Conservation (phyloP, 2,113 vertebrate genomes). For the Nothobranchius furzeri region DNA sequence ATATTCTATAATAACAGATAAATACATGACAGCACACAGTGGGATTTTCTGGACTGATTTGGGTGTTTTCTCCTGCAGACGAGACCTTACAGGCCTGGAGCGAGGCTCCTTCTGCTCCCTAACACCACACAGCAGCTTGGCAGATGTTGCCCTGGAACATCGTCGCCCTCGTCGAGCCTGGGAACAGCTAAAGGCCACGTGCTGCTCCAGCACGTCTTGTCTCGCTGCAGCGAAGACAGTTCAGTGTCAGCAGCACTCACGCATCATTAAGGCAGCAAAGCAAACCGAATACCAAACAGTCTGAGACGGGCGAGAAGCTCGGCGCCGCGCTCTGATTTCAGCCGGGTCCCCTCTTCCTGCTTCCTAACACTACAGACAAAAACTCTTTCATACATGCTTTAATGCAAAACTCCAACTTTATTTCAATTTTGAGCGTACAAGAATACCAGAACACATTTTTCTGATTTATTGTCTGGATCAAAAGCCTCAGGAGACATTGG, state of each 20-base stretch:
- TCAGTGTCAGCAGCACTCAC: slow-evolving; percentile 28
- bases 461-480: not conserved
- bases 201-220: slow-evolving; percentile 40
- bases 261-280: slow-evolving; percentile 43
- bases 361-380: no score
- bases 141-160: slow-evolving; percentile 70
- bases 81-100: no score
- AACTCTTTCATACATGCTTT: no score
- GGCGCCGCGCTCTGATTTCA: not conserved
- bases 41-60: no score
- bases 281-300: slow-evolving; percentile 35
- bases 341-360: no score
- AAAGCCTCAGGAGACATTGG: slow-evolving; percentile 3
- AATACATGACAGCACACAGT: no score
- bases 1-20: no score
- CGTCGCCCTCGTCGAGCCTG: slow-evolving; percentile 51
- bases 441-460: no score
- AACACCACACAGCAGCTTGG: slow-evolving; percentile 12
- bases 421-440: no score
- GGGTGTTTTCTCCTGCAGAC: no score
- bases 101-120: no score
- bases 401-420: no score
- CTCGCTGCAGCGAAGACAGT: slow-evolving; percentile 24
- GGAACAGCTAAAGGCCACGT: slow-evolving; percentile 63
- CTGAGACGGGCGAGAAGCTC: slow-evolving; percentile 24